These are phyloP conservation scores for Stenodema calcarata DNA, from an alignment of 2,888 invertebrate genomes.

Conservation along the genomic window DNA sequence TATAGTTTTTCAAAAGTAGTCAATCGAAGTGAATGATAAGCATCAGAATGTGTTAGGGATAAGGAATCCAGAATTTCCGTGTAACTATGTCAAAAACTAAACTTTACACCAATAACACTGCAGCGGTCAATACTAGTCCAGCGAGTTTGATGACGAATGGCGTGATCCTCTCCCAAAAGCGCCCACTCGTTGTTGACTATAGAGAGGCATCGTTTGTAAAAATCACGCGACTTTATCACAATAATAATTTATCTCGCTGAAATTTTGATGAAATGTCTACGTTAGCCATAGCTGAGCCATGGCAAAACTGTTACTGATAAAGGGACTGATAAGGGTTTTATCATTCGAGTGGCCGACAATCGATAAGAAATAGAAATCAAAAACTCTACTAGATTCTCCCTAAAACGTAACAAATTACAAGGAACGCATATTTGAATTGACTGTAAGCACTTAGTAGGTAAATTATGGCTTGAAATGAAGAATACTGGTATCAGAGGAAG, in stretches of 20 bases:
- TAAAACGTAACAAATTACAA: no score
- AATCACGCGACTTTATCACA: background rate
- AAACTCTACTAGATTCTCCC: no score
- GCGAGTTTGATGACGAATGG: background rate
- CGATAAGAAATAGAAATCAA: no score
- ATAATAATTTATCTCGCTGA: background rate
- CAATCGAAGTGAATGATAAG: background rate
- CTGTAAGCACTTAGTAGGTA: no score
- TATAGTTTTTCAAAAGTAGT: background rate
- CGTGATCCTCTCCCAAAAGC: background rate
- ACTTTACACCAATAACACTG: background rate
- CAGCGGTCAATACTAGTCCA: background rate
- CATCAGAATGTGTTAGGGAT: background rate
- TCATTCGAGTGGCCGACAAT: no score
- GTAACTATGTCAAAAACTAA: background rate
- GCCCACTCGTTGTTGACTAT: background rate
- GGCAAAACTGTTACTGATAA: no score
- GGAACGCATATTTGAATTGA: no score
- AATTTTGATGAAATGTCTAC: background rate
- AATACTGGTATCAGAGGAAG: no score
- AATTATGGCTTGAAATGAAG: no score
- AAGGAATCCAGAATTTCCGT: no score
- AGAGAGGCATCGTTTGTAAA: background rate
- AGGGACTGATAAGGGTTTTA: no score
- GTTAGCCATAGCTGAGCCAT: background rate